These are phyloP conservation scores for Onychomys torridus DNA, from an alignment of 2,797 vertebrate species.

Conservation along the genomic window DNA sequence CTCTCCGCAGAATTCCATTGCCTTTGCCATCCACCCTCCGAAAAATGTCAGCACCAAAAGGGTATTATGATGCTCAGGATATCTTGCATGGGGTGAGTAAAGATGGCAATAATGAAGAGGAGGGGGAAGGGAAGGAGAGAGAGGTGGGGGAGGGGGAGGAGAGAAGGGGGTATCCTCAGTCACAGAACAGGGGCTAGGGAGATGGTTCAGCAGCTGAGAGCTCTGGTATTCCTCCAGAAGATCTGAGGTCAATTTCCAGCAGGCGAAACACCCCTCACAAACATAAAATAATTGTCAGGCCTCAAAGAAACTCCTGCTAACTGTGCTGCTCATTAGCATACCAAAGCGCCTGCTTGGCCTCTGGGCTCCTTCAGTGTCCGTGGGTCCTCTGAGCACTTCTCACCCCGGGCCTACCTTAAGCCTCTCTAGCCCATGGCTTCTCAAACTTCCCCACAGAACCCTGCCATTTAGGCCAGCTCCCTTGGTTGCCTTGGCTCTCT, in stretches of 20 bases:
- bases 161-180: neutral
- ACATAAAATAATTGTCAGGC: neutral
- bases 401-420: neutral
- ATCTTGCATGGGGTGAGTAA: slow-evolving; percentile 84
- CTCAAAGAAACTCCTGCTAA: neutral
- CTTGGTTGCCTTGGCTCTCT: neutral
- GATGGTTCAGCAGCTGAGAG: neutral
- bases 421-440: neutral
- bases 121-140: neutral
- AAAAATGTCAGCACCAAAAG: slow-evolving; percentile 96
- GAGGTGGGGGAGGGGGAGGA: neutral
- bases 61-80: slow-evolving; percentile 97
- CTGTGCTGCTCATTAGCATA: neutral
- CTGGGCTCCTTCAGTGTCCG: too few relatives aligned
- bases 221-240: neutral
- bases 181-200: neutral
- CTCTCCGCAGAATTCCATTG: slow-evolving; percentile 98
- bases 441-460: neutral
- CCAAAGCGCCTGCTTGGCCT: neutral
- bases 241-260: neutral
- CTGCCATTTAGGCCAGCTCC: neutral
- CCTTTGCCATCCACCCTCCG: slow-evolving; percentile 96
- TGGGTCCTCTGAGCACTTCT: neutral
- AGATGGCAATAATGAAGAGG: neutral
- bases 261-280: neutral